Conservation (phyloP, 2,113 vertebrate genomes). For the Falco punctatus region DNA sequence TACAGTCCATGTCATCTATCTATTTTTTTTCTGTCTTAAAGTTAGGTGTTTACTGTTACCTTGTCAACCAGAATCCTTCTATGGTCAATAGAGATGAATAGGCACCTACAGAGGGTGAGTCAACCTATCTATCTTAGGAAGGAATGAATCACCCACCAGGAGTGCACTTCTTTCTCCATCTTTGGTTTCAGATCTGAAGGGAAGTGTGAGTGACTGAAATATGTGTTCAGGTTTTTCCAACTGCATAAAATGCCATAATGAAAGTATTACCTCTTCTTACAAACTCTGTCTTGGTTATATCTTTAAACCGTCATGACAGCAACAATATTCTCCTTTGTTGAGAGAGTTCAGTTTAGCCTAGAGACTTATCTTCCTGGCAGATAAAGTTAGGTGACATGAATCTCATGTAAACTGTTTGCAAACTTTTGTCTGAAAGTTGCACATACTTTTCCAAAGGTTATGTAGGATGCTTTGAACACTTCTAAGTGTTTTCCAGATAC, state of each 20-base stretch:
- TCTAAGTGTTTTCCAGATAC: background rate
- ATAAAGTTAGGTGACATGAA: background rate
- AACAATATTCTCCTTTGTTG: background rate
- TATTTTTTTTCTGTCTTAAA: background rate
- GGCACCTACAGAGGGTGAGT: slow-evolving; percentile 29
- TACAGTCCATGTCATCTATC: background rate
- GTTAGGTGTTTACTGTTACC: background rate
- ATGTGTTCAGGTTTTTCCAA: background rate
- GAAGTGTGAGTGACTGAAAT: background rate
- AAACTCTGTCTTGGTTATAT: background rate
- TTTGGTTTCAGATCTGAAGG: background rate
- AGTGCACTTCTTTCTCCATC: background rate
- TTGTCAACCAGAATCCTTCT: slow-evolving; percentile 17
- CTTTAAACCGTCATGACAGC: background rate
- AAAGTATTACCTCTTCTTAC: background rate
- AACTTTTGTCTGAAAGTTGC: background rate
- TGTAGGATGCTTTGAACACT: background rate
- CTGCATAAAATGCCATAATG: background rate
- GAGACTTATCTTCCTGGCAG: background rate
- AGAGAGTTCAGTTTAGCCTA: background rate
- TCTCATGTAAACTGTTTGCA: background rate
- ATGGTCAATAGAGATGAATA: slow-evolving; percentile 42
- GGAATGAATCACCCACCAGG: slow-evolving; percentile 34
- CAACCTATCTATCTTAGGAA: background rate
- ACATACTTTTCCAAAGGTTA: background rate